A percentile compares a stretch with the other conserved stretches of the same genome.
phyloP scores from a whole-genome alignment of 1,140 invertebrate genomes.

The Paraescarpia echinospica region DNA sequence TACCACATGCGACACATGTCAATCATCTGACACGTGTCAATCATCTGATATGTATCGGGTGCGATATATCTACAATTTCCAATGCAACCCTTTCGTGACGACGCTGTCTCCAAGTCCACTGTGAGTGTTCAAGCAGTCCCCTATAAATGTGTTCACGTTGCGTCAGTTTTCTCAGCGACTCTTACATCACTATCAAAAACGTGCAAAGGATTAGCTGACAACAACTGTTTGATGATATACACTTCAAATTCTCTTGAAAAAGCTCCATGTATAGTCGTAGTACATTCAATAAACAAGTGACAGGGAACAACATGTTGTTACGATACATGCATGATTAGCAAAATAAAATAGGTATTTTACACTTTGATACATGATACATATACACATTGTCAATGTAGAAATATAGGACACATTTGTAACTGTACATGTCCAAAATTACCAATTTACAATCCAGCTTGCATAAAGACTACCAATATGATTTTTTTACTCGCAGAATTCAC shows the following conservation, averaged over 20 bases:
- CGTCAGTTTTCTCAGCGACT: neutral
- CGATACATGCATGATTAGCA: neutral
- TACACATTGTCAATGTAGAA: constrained; percentile 4
- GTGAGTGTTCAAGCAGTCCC: neutral
- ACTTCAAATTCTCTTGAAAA: neutral
- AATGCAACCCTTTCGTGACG: neutral
- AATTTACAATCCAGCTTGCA: constrained; percentile 5
- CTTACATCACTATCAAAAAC: neutral
- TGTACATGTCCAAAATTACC: constrained; percentile 1
- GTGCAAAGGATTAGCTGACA: neutral
- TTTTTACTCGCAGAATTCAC: neutral
- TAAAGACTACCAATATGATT: constrained; percentile 6
- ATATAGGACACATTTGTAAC: constrained; percentile 6
- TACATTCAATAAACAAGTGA: neutral
- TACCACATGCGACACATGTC: neutral
- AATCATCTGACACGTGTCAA: neutral
- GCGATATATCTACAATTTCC: constrained; percentile 5
- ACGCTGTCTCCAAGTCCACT: neutral
- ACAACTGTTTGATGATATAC: neutral
- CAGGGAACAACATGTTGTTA: neutral
- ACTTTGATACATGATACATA: neutral
- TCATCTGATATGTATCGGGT: constrained; percentile 5
- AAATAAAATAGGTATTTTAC: constrained; percentile 7
- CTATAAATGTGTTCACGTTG: neutral
- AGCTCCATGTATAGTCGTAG: neutral